These are phyloP conservation scores for Oceanites oceanicus DNA, from an alignment of 2,113 vertebrate species.

Conservation along the genomic window DNA sequence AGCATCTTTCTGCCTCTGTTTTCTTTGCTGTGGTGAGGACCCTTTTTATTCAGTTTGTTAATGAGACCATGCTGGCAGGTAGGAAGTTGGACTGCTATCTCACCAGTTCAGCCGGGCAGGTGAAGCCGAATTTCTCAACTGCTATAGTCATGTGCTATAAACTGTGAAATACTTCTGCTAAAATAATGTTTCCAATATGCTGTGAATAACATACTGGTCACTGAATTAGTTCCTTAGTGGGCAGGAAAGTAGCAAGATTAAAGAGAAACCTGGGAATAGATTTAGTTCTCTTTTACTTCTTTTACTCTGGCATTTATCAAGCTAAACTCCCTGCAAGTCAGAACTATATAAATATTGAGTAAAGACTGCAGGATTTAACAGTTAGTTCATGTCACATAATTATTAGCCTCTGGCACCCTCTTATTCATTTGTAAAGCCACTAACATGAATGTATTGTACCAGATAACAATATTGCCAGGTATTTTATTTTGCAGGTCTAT, in stretches of 20 bases:
- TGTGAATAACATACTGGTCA: slow-evolving; percentile 1
- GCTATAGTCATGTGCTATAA: not conserved
- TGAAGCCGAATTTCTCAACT: slow-evolving; percentile 62
- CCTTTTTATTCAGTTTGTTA: slow-evolving; percentile 52
- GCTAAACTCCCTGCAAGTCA: slow-evolving; percentile 28
- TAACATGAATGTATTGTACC: slow-evolving; percentile 22
- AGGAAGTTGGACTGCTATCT: slow-evolving; percentile 56
- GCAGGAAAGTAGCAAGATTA: slow-evolving; percentile 33
- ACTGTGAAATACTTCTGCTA: not conserved
- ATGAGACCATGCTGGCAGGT: slow-evolving; percentile 49
- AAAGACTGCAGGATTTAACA: slow-evolving; percentile 46
- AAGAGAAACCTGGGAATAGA: slow-evolving; percentile 33
- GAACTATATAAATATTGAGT: slow-evolving; percentile 53
- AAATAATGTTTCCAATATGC: slow-evolving; percentile 1
- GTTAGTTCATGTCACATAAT: slow-evolving; percentile 45
- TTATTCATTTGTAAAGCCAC: slow-evolving; percentile 48
- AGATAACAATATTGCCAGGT: slow-evolving; percentile 36
- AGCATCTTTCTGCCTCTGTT: not conserved
- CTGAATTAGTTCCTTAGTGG: slow-evolving; percentile 21
- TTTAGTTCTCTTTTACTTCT: slow-evolving; percentile 28
- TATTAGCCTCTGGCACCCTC: slow-evolving; percentile 39
- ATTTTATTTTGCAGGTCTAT: slow-evolving; percentile 40
- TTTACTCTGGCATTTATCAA: slow-evolving; percentile 32
- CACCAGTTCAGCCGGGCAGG: slow-evolving; percentile 16
- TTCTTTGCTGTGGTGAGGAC: slow-evolving; percentile 41